Conservation (phyloP, 2,888 invertebrate species). For the Encarsia formosa region DNA sequence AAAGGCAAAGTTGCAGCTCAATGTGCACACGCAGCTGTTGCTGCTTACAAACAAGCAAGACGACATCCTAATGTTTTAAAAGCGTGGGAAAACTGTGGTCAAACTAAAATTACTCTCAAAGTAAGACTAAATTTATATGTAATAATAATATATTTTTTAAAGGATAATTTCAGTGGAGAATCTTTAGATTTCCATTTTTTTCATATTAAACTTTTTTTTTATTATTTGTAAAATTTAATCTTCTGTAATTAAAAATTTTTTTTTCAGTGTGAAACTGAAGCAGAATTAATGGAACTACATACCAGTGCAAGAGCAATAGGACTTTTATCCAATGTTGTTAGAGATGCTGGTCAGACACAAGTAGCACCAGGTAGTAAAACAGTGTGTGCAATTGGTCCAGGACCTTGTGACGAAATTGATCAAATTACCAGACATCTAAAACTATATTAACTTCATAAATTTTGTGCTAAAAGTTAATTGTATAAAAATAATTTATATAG, state of each 20-base stretch:
- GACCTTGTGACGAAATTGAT: constrained; percentile 70
- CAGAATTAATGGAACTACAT: constrained; percentile 66
- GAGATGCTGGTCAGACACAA: constrained; percentile 92
- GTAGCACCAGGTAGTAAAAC: constrained; percentile 84
- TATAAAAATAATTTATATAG: too few species aligned
- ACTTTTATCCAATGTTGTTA: constrained; percentile 69
- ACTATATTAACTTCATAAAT: constrained; percentile 75
- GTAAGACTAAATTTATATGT: constrained; percentile 45
- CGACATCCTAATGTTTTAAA: constrained; percentile 61
- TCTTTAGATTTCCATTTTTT: too few species aligned
- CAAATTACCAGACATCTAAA: constrained; percentile 84
- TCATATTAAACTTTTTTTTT: too few species aligned
- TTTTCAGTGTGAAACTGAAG: constrained; percentile 65
- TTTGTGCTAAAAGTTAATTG: too few species aligned
- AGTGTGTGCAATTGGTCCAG: constrained; percentile 91
- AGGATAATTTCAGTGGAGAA: too few species aligned
- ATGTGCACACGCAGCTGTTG: constrained; percentile 91
- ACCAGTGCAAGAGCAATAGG: constrained; percentile 67
- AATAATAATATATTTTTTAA: background rate
- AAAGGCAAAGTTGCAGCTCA: constrained; percentile 94
- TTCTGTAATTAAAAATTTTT: too few species aligned
- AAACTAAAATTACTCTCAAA: constrained; percentile 84
- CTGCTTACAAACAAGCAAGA: constrained; percentile 71
- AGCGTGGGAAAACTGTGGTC: constrained; percentile 68
- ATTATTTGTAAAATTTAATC: too few species aligned